Base-by-base conservation (phyloP, 2,113 vertebrate genomes). In the Ciconia boyciana region DNA sequence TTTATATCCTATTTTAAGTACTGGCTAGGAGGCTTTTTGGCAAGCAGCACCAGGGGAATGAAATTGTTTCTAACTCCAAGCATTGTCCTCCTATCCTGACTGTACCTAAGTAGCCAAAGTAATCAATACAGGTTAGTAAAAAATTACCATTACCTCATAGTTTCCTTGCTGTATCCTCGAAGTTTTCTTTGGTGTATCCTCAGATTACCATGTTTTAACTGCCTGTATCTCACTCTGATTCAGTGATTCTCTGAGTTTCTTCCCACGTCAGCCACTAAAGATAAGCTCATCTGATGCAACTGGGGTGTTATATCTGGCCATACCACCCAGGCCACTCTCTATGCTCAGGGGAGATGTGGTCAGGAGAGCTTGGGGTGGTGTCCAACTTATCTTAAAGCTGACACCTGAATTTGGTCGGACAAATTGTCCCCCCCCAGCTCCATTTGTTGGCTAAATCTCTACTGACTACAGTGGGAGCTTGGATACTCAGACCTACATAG, bases 211-310 rank as follows among this genome's bases (percentile, higher is more conserved):
- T 17, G 14, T 85, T 85, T 55, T 49, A n/a, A 16, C 46, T 76
- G 26, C n/a, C 24, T 44, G 16, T 34, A 9, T 48, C 26, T 16
- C 10, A 25, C 41, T 55, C 11, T n/a, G 34, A 84, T 51, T 55
- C 61, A n/a, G 14, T 31, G 66, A 28, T 43, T 39, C 18, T 61
- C 60, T 29, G 24, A 22, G 13, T 34, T 57, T 69, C 36, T 83
- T 49, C 6, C n/a, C 9, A n/a, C 1, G 3, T 39, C 43, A 83
- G 2, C 26, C 25, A 26, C 43, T 16, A 41, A 43, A 1, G 4
- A 46, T 36, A 11, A 74, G 13, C 21, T 68, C 26, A 19, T 16
- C 16, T 32, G n/a, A 41, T 51, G 11, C 10, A 24, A 16, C 2
- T 49, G 20, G 25, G 28, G 11, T 32, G 46, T 36, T 64, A 4